Percentiles rank a stretch among this genome's conserved stretches.
Evolutionary conservation across 2,888 invertebrate species (phyloP).

Genomic region (Drosophila mercatorum): DNA sequence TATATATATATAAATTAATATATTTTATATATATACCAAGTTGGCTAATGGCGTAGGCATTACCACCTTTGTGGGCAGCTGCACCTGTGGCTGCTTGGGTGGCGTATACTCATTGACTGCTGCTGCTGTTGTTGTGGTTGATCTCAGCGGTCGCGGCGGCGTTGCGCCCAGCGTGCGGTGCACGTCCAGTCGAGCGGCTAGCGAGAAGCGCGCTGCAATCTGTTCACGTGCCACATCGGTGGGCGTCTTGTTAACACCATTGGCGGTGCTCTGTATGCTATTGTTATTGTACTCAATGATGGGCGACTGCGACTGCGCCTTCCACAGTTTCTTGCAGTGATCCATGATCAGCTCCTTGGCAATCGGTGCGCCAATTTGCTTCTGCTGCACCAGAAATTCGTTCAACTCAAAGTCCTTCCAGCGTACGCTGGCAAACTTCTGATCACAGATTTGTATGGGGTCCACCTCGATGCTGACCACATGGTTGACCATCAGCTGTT

Average conservation of each 20-base stretch:
- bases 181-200: slow-evolving; percentile 74
- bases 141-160: slow-evolving; percentile 39
- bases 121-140: slow-evolving; percentile 10
- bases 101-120: slow-evolving; percentile 47
- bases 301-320: slow-evolving; percentile 52
- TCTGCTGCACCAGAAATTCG: slow-evolving; percentile 82
- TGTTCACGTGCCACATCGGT: slow-evolving; percentile 71
- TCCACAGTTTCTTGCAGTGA: slow-evolving; percentile 80
- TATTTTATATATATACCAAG: slow-evolving; percentile 43
- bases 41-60: slow-evolving; percentile 53
- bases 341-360: slow-evolving; percentile 79
- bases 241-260: slow-evolving; percentile 46
- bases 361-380: slow-evolving; percentile 81
- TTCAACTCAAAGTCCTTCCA: slow-evolving; percentile 83
- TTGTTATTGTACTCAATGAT: slow-evolving; percentile 60
- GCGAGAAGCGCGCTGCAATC: slow-evolving; percentile 68
- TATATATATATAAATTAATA: neutral
- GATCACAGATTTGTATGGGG: slow-evolving; percentile 68
- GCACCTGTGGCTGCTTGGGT: slow-evolving; percentile 36
- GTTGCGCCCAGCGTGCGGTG: slow-evolving; percentile 55
- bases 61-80: slow-evolving; percentile 20
- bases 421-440: slow-evolving; percentile 82
- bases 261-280: slow-evolving; percentile 45
- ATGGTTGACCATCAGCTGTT: slow-evolving; percentile 74
- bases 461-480: slow-evolving; percentile 74